Conservation (phyloP, 2,888 invertebrate species). For the Drosophila longiperda region DNA sequence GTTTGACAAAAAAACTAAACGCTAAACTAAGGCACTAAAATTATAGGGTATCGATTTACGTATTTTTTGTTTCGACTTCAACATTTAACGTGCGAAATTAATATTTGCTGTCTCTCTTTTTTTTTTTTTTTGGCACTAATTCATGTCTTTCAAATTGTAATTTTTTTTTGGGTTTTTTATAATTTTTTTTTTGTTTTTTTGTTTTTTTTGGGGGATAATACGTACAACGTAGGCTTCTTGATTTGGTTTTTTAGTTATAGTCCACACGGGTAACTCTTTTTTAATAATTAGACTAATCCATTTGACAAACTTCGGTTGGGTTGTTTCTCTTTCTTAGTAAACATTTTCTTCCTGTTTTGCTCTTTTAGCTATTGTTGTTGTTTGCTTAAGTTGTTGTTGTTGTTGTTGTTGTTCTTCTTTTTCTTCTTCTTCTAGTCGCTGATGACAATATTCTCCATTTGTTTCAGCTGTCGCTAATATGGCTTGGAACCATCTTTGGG, state of each 20-base stretch:
- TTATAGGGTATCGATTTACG: constrained; percentile 44
- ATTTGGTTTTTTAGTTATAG: constrained; percentile 44
- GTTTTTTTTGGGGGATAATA: constrained; percentile 37
- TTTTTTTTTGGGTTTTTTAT: constrained; percentile 8
- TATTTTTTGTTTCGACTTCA: constrained; percentile 52
- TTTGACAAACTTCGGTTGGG: constrained; percentile 62
- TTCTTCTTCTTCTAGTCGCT: constrained; percentile 11
- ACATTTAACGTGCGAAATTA: constrained; percentile 68
- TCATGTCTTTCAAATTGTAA: constrained; percentile 60
- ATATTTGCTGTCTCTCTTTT: constrained; percentile 59
- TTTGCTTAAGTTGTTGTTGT: constrained; percentile 20
- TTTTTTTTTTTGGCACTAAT: constrained; percentile 62
- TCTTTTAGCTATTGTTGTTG: constrained; percentile 50
- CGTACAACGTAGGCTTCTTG: constrained; percentile 74
- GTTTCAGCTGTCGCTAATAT: constrained; percentile 87
- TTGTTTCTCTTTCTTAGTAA: constrained; percentile 3
- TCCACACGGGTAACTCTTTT: constrained; percentile 67
- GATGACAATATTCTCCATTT: constrained; percentile 4
- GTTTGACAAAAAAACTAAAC: constrained; percentile 57
- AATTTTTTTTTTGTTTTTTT: constrained; percentile 14
- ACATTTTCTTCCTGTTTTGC: constrained; percentile 51
- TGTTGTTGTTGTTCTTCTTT: constrained; percentile 21
- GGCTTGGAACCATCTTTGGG: constrained; percentile 97
- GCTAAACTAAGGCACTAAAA: constrained; percentile 53
- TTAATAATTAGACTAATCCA: constrained; percentile 72